phyloP scores from a whole-genome alignment of 2,888 invertebrate species.

The Syritta pipiens region DNA sequence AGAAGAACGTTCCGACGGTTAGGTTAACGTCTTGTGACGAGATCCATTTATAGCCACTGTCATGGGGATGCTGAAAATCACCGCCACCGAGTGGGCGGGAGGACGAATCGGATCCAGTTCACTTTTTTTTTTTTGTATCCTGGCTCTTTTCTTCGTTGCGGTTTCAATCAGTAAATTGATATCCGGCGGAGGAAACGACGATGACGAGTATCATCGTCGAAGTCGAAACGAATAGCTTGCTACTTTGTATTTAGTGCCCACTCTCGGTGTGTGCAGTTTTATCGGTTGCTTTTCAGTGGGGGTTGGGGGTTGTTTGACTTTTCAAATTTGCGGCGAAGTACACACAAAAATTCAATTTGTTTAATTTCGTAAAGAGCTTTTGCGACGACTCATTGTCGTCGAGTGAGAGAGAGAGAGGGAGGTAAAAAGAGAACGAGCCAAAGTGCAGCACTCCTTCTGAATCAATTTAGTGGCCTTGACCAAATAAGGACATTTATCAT shows the following conservation, averaged over 20 bases:
- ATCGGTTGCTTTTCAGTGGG: conserved; percentile 18
- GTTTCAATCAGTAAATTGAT: conserved; percentile 79
- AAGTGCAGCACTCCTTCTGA: conserved; percentile 5
- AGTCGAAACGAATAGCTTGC: conserved; percentile 53
- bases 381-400: conserved; percentile 4
- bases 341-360: conserved; percentile 57
- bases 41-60: conserved; percentile 28
- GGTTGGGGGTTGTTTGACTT: conserved; percentile 52
- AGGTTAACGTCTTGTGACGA: conserved; percentile 58
- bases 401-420: too few species aligned
- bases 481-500: conserved; percentile 50
- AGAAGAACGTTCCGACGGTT: too few species aligned
- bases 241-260: conserved; percentile 51
- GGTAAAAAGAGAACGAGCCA: not conserved
- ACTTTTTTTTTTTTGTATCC: not conserved
- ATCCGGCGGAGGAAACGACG: conserved; percentile 71
- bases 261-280: conserved; percentile 8
- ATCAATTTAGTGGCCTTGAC: conserved; percentile 48
- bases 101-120: not conserved
- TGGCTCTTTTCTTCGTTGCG: conserved; percentile 23
- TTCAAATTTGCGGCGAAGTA: conserved; percentile 59
- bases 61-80: conserved; percentile 4
- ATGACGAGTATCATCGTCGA: conserved; percentile 37
- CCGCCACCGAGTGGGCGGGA: conserved; percentile 6
- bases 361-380: conserved; percentile 65